Percentiles rank a stretch among this genome's conserved stretches.
Evolutionary conservation across 2,888 invertebrate genomes (phyloP).

Genomic region (Drosophila robusta): DNA sequence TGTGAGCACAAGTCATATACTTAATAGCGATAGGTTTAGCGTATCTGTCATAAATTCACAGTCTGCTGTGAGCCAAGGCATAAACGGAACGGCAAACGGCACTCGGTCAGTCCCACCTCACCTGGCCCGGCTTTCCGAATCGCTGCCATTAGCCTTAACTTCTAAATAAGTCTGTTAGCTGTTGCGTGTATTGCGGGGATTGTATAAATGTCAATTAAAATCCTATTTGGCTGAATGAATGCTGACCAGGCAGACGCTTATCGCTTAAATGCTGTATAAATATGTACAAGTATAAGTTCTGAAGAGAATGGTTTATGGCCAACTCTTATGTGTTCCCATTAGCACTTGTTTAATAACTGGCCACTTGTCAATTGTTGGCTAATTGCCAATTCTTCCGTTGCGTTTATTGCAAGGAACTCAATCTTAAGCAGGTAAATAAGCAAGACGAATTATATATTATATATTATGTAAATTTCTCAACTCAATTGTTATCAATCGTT

Average conservation of each 20-base stretch:
- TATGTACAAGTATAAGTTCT: slow-evolving; percentile 4
- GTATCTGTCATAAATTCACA: slow-evolving; percentile 40
- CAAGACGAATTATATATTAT: background rate
- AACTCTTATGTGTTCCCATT: slow-evolving; percentile 32
- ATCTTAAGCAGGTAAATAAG: background rate
- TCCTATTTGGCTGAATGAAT: slow-evolving; percentile 48
- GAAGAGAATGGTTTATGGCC: slow-evolving; percentile 32
- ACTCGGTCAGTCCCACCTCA: background rate
- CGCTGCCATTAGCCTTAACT: slow-evolving; percentile 15
- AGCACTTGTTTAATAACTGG: slow-evolving; percentile 18
- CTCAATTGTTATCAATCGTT: background rate
- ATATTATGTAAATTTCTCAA: background rate
- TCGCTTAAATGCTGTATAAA: background rate
- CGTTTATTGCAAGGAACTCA: background rate
- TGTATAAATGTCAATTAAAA: slow-evolving; percentile 76
- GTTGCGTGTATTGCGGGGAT: slow-evolving; percentile 7
- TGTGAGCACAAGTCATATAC: slow-evolving; percentile 4
- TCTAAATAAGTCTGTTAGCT: background rate
- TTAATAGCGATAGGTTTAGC: background rate
- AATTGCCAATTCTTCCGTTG: background rate
- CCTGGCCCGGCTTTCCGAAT: background rate
- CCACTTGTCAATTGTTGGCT: slow-evolving; percentile 16
- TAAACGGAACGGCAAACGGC: background rate
- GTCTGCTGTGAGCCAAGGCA: background rate
- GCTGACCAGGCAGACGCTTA: slow-evolving; percentile 3